phyloP scores from a whole-genome alignment of 2,888 invertebrate genomes.

The Ichneumoninae sp. region DNA sequence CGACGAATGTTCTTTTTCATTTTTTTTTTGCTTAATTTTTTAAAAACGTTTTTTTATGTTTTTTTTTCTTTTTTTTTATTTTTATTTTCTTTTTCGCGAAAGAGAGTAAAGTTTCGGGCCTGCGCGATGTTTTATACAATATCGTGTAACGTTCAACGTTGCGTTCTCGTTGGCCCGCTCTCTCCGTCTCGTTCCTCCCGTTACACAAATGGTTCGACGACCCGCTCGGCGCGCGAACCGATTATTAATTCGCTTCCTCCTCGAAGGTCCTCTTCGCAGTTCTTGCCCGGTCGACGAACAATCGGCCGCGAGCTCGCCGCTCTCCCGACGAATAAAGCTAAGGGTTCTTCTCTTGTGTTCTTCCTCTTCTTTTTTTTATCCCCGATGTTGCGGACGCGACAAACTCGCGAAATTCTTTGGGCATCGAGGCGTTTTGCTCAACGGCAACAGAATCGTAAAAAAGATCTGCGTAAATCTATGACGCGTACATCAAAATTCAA shows the following conservation, averaged over 20 bases:
- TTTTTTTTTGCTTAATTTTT: not conserved
- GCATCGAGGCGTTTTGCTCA: not conserved
- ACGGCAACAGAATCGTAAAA: not conserved
- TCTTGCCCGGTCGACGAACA: not conserved
- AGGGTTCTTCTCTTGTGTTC: not conserved
- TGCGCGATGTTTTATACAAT: conserved; percentile 4
- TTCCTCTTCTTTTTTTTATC: not conserved
- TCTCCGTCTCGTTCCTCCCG: conserved; percentile 3
- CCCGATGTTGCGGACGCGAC: not conserved
- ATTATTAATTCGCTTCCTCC: not conserved
- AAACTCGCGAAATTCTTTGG: not conserved
- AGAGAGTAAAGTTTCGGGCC: not conserved
- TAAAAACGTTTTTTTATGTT: too few relatives aligned
- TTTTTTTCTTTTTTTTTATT: not conserved
- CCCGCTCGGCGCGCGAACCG: not conserved
- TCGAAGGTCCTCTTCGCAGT: not conserved
- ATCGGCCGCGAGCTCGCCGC: not conserved
- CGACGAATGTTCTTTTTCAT: not conserved
- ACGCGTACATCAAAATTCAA: not conserved
- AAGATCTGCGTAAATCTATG: not conserved
- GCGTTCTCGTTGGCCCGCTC: not conserved
- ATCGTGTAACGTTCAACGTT: conserved; percentile 24
- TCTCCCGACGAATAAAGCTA: not conserved
- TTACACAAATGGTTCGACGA: not conserved
- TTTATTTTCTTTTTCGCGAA: not conserved